phyloP scores from a whole-genome alignment of 2,113 vertebrate genomes.

The Ailurus styani region DNA sequence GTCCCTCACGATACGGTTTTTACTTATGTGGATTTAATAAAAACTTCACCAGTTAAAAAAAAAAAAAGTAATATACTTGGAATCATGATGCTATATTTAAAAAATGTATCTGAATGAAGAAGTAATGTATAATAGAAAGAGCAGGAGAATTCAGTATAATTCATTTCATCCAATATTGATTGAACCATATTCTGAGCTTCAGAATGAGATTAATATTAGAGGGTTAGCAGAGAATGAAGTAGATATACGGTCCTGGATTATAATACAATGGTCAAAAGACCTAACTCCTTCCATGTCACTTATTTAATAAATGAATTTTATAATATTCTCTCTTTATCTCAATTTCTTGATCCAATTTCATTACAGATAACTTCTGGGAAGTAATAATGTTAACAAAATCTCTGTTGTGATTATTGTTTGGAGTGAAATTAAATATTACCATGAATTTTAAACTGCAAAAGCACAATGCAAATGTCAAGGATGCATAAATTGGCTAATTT shows the following conservation, averaged over 20 bases:
- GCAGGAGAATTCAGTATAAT: not conserved
- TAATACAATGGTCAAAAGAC: not conserved
- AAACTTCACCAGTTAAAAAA: constrained; percentile 77
- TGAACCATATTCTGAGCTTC: not conserved
- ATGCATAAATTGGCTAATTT: not conserved
- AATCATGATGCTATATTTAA: not conserved
- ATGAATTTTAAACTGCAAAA: not conserved
- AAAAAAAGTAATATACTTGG: too few relatives aligned
- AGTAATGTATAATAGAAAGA: not conserved
- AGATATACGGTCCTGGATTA: fast-evolving
- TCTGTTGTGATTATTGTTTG: not conserved
- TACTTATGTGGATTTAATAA: constrained; percentile 78
- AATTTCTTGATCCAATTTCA: not conserved
- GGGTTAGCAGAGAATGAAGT: not conserved
- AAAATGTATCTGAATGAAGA: not conserved
- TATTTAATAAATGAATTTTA: not conserved
- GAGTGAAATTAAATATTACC: not conserved
- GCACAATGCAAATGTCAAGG: not conserved
- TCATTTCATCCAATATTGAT: not conserved
- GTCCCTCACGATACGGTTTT: constrained; percentile 68
- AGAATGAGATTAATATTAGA: not conserved
- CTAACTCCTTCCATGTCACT: not conserved
- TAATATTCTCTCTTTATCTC: not conserved
- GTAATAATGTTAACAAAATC: not conserved
- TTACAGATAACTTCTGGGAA: not conserved